Evolutionary conservation across 30 jellyfish, hydroid and myxozoan species (phyloP).

Genomic region (Cassiopea andromeda): DNA sequence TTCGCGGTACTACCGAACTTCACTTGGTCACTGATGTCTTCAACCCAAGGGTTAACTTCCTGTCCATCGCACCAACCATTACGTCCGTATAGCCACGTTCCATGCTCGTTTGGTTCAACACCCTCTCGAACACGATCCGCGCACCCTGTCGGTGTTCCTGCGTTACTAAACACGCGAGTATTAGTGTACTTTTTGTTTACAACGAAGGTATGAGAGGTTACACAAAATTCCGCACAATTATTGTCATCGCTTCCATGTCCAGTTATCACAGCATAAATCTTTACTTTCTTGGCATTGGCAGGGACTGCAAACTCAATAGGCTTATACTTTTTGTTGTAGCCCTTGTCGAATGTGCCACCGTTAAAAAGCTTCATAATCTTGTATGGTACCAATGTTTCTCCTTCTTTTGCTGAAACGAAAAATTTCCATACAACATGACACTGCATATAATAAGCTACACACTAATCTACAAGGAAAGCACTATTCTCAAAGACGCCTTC

Average conservation of each 20-base stretch:
- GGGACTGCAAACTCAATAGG: slow-evolving; percentile 79
- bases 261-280: slow-evolving; percentile 80
- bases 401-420: slow-evolving; percentile 17
- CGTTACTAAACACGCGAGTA: slow-evolving; percentile 89
- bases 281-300: slow-evolving; percentile 71
- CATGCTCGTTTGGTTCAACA: slow-evolving; percentile 98
- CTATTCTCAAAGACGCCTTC: not conserved
- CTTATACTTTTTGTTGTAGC: slow-evolving; percentile 79
- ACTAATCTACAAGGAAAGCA: not conserved
- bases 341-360: slow-evolving; percentile 91
- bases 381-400: slow-evolving; percentile 69
- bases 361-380: slow-evolving; percentile 68
- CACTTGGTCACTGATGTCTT: slow-evolving; percentile 92
- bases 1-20: slow-evolving; percentile 53
- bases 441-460: not conserved
- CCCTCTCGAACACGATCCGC: slow-evolving; percentile 96
- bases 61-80: slow-evolving; percentile 99
- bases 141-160: slow-evolving; percentile 98
- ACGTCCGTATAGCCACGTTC: slow-evolving; percentile 99
- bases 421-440: not conserved
- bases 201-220: slow-evolving; percentile 87
- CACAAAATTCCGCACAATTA: slow-evolving; percentile 98
- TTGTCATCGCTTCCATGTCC: slow-evolving; percentile 99
- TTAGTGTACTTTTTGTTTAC: slow-evolving; percentile 78
- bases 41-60: slow-evolving; percentile 97